phyloP scores from a whole-genome alignment of 2,888 invertebrate species.

The Plebejus anna region DNA sequence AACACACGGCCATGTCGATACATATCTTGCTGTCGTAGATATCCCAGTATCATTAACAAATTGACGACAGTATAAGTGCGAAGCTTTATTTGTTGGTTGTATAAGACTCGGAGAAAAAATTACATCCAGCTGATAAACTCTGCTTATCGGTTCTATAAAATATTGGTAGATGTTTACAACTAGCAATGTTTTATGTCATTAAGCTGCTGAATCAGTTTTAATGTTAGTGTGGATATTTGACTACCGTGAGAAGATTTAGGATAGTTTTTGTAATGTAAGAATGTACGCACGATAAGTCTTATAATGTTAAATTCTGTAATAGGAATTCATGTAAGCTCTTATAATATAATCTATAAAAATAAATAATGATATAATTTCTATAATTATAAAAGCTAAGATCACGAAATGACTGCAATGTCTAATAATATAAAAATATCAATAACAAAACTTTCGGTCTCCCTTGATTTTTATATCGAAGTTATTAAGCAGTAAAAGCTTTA shows the following conservation, averaged over 20 bases:
- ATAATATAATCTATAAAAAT: too few species aligned
- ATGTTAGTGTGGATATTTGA: too few species aligned
- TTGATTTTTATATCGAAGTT: slow-evolving; percentile 9
- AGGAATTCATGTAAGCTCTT: too few species aligned
- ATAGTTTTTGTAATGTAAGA: too few species aligned
- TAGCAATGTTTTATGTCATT: neutral
- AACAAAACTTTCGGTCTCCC: neutral
- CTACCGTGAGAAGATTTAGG: too few species aligned
- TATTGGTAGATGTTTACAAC: neutral
- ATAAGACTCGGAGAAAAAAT: neutral
- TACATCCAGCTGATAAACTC: neutral
- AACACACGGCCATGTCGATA: slow-evolving; percentile 12
- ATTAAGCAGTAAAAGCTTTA: slow-evolving; percentile 25
- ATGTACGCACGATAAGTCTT: too few species aligned
- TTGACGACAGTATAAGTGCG: slow-evolving; percentile 55
- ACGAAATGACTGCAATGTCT: too few species aligned
- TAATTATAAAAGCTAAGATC: too few species aligned
- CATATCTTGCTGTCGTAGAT: slow-evolving; percentile 59
- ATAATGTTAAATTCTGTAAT: too few species aligned
- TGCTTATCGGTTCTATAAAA: neutral
- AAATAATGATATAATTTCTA: too few species aligned
- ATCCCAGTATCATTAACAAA: slow-evolving; percentile 65
- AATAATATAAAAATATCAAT: neutral
- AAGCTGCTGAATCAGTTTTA: too few species aligned
- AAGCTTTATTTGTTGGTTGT: neutral